A percentile compares a stretch with the other conserved stretches of the same genome.
Conservation (phyloP, 2,113 vertebrate species). For the Corythornis madagascariensis region DNA sequence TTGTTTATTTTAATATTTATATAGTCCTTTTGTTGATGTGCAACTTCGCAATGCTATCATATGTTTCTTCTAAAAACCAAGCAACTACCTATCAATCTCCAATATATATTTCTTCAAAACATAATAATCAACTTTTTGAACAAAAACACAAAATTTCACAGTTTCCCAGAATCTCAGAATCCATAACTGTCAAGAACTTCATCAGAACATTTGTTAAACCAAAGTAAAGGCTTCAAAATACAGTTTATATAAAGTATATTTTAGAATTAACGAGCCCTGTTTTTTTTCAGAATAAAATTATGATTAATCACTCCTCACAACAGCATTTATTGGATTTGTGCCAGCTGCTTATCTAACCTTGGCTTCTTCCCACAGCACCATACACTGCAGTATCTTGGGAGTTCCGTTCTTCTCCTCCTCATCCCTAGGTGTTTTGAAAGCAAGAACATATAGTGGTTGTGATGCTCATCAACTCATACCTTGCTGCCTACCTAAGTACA, state of each 20-base stretch:
- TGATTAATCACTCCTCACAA: not conserved
- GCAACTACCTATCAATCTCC: not conserved
- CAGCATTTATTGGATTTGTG: fast-evolving
- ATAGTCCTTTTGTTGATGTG: not conserved
- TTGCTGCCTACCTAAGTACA: not conserved
- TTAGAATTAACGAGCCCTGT: not conserved
- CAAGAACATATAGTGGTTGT: not conserved
- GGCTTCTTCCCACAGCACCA: not conserved
- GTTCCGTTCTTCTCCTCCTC: not conserved
- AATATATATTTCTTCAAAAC: slow-evolving; percentile 15
- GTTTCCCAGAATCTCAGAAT: not conserved
- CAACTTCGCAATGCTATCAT: not conserved
- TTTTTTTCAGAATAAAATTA: slow-evolving; percentile 5
- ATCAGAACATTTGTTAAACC: not conserved
- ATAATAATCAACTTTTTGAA: not conserved
- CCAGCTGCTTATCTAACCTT: not conserved
- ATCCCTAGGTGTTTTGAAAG: not conserved
- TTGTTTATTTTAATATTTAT: slow-evolving; percentile 29
- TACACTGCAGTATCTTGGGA: not conserved
- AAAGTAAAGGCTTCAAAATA: not conserved
- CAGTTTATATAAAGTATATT: not conserved
- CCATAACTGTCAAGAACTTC: not conserved
- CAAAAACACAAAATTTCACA: not conserved
- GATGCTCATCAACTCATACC: not conserved
- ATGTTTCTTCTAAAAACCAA: not conserved